These are phyloP conservation scores for Spea bombifrons DNA, from an alignment of 2,113 vertebrate genomes.

Conservation along the genomic window DNA sequence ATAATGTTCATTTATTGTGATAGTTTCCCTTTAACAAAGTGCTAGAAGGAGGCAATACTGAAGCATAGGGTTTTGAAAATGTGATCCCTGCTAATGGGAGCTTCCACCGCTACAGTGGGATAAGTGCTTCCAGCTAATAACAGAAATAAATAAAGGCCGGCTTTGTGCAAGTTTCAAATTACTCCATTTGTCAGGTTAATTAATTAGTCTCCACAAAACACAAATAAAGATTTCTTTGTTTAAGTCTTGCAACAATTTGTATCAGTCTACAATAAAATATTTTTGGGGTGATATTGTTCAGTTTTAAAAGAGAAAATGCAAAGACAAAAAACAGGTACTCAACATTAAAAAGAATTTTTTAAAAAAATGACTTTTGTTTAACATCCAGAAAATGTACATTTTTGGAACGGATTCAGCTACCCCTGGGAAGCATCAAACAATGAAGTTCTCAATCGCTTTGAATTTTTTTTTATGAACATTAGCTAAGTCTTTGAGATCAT, in stretches of 20 bases:
- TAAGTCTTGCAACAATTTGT: slow-evolving; percentile 33
- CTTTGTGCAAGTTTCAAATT: slow-evolving; percentile 32
- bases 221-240: slow-evolving; percentile 44
- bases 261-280: slow-evolving; percentile 27
- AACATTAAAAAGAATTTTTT: slow-evolving; percentile 8
- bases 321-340: slow-evolving; percentile 41
- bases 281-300: slow-evolving; percentile 29
- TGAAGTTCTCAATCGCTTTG: slow-evolving; percentile 69
- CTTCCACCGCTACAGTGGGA: not conserved
- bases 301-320: slow-evolving; percentile 25
- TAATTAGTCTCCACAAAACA: slow-evolving; percentile 33
- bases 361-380: slow-evolving; percentile 33
- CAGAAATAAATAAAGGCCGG: slow-evolving; percentile 28
- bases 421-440: slow-evolving; percentile 70
- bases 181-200: slow-evolving; percentile 41
- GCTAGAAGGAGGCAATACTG: too few species aligned
- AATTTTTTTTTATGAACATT: slow-evolving; percentile 71
- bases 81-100: not conserved
- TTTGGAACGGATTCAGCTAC: slow-evolving; percentile 68
- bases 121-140: slow-evolving; percentile 36
- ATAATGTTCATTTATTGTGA: too few species aligned
- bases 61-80: not conserved
- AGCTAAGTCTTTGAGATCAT: slow-evolving; percentile 66
- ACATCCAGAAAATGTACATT: slow-evolving; percentile 38
- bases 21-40: too few species aligned